Base-by-base conservation (phyloP, 2,888 invertebrate genomes). In the Coecobrya sp. region DNA sequence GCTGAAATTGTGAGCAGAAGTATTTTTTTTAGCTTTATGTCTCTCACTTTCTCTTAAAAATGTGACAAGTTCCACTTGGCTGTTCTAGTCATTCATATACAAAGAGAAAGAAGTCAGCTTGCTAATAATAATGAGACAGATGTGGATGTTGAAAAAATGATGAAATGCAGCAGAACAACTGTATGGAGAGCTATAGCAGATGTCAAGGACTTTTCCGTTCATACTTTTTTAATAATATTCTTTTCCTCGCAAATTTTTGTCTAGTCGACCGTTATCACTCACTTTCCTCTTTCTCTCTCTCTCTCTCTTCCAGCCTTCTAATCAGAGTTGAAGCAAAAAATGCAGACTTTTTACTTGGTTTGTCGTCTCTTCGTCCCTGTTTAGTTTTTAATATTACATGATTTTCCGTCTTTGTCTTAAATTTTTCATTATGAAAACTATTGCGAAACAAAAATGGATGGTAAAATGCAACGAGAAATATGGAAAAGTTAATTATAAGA, bases 121-220 rank as follows among this genome's bases (percentile, higher is more conserved):
- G 65, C 65, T 65, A 65, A 65, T 65, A 65, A 65, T 65, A 65
- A 65, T 65, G 65, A 65, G 65, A 65, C 65, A 65, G 65, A 65
- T 65, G 65, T 65, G 27, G 65, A 65, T 65, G 65, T 65, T 27
- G 27, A 65, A 65, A 65, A 65, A 8, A 65, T 65, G 65, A 65
- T 65, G 65, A 65, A 65, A 65, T 65, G 65, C 65, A 27, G 25
- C 1, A 65, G 22, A 59, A 27, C 25, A 65, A 27, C n/a, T n/a
- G n/a, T n/a, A n/a, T n/a, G 13, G 27, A 65, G 27, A 25, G 27
- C 16, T 5, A 65, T 13, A 65, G 65, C 65, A 65, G 27, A 27
- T 65, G 62, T 62, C 62, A 62, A 62, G 62, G 62, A 62, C 62
- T 65, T 65, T 59, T 59, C 19, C 59, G n/a, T 22, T 65, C 65